Percentiles rank a stretch among this genome's conserved stretches.
Conservation (phyloP, 2,113 vertebrate genomes). For the Eidolon helvum region DNA sequence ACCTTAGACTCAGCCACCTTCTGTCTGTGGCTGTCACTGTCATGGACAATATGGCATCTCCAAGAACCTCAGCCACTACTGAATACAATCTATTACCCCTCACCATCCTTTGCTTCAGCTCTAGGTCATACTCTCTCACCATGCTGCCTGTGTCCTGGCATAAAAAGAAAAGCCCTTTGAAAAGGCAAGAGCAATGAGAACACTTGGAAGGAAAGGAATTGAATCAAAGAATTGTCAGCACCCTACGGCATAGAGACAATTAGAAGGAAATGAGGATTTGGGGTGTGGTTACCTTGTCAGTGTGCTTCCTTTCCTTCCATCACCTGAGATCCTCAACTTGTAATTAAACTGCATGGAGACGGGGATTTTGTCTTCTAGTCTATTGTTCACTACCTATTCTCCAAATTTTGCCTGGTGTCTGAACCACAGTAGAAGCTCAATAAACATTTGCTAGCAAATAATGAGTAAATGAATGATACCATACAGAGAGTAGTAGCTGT, state of each 20-base stretch:
- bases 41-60: not conserved
- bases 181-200: not conserved
- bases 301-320: not conserved
- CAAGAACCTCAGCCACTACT: not conserved
- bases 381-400: not conserved
- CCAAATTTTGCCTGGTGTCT: not conserved
- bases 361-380: not conserved
- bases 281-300: not conserved
- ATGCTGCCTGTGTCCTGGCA: not conserved
- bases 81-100: rapidly evolving
- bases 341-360: not conserved
- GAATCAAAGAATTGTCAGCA: not conserved
- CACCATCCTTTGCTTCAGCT: not conserved
- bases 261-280: not conserved
- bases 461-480: not conserved
- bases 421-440: not conserved
- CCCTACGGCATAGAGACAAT: not conserved
- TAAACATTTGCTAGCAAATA: not conserved
- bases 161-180: not conserved
- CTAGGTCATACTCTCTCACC: not conserved
- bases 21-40: not conserved
- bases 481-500: not conserved
- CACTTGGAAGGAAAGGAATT: not conserved
- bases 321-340: not conserved
- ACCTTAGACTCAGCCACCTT: not conserved